Conservation (phyloP, 2,113 vertebrate genomes). For the Orthonyx spaldingii region DNA sequence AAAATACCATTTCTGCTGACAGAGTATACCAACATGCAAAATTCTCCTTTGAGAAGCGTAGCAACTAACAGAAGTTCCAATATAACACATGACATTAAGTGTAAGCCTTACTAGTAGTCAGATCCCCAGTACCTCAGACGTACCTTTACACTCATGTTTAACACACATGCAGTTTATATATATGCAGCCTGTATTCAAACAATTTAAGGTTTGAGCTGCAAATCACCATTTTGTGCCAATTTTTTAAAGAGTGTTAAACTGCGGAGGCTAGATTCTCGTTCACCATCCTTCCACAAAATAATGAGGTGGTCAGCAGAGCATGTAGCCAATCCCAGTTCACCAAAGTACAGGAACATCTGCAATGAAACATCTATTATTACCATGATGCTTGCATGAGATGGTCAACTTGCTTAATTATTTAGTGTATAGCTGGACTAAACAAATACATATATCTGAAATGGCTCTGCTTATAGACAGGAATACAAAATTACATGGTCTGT, state of each 20-base stretch:
- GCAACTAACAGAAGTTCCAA: not conserved
- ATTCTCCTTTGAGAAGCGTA: not conserved
- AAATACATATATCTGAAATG: not conserved
- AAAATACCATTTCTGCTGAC: not conserved
- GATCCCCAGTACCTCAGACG: not conserved
- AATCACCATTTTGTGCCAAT: conserved; percentile 80
- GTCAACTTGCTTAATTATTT: not conserved
- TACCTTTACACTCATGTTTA: not conserved
- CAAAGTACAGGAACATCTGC: conserved; percentile 92
- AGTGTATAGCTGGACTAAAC: not conserved
- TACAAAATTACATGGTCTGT: not conserved
- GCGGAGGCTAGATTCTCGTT: conserved; percentile 83
- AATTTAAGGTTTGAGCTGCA: conserved; percentile 57
- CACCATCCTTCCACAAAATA: conserved; percentile 93
- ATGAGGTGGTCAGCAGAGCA: conserved; percentile 94
- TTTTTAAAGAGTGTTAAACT: conserved; percentile 89
- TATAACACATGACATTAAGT: not conserved
- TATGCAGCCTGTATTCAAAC: not conserved
- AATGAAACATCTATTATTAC: conserved; percentile 24
- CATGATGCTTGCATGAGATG: not conserved
- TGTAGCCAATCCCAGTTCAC: conserved; percentile 84
- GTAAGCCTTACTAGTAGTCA: not conserved
- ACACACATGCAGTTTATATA: not conserved
- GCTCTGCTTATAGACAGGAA: not conserved
- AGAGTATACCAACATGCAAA: not conserved